Evolutionary conservation across 2,113 vertebrate species (phyloP), one percentile per base, ranked within the genome.

Genomic region (Capricornis sumatraensis): DNA sequence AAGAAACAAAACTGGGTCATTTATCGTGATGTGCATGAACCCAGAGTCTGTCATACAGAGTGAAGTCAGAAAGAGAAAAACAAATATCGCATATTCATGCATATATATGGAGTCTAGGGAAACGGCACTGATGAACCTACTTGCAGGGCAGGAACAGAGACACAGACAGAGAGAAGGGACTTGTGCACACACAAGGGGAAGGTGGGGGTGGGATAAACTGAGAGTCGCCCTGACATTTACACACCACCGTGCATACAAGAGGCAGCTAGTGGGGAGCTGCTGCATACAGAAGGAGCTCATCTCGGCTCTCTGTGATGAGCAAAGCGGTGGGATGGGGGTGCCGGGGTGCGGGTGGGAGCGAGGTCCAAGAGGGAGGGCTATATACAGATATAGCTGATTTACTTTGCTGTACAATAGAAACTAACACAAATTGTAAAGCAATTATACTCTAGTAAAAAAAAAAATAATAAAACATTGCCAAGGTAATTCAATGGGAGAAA

Each of bases 111-210:
- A 25, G 36, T 40, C 36, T 43, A 40, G 36, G 40, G 23, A 74
- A 40, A 40, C 6, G 5, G 67, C 23, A 25, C 36, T 7, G 21
- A 74, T 3, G 67, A 40, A 2, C 10, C 36, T 11, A 21, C n/a
- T 5, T 71, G 17, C 17, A 36, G 17, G n/a, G 64, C 64, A 67
- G 64, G 33, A 36, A 19, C 8, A 71, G 17, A 71, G 64, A 11
- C 1, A 4, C 1, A 36, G 33, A 36, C 0, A 4, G n/a, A 36
- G 2, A 6, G 17, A 36, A 71, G 17, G 64, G n/a, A 1, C n/a
- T 5, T 21, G 64, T 11, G 17, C n/a, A 11, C 64, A 36, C 9
- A 21, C 33, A 36, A 33, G 1, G 17, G 64, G n/a, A 71, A 71
- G n/a, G 64, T 19, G 17, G n/a, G 28, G n/a, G n/a, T 36, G 9